Evolutionary conservation across 2,113 vertebrate genomes (phyloP), one percentile per base, ranked within the genome.

Genomic region (Sander lucioperca): DNA sequence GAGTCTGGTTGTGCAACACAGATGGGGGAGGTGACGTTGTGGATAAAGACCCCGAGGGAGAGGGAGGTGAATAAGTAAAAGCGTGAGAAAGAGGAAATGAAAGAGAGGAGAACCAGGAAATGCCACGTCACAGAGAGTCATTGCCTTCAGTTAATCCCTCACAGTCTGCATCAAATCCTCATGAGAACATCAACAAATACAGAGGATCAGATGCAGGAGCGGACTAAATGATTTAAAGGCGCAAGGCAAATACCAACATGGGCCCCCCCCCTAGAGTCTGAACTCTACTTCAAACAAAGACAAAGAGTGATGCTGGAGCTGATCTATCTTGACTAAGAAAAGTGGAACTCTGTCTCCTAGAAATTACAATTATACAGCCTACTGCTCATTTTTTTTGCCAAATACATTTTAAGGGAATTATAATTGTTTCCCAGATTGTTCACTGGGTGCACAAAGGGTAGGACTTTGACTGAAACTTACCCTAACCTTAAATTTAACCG

Each of bases 81-180:
- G 85, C 75, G 25, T 91, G 89, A 89, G 91, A 94, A 91, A 86
- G 64, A 85, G 86, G 74, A 88, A 82, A 70, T 76, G 68, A 83
- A 84, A 39, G 0, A 72, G 75, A 71, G 69, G 61, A 75, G 75
- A 80, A 81, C 13, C 75, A 91, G 78, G 84, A 92, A 94, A 88
- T 65, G 69, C 58, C 47, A 67, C 75, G 54, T 77, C 67, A 86
- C 75, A 45, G 43, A 56, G 71, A 65, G 56, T 12, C 65, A 66
- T 25, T 69, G 67, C 79, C 64, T 68, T 43, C 72, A 65, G 50
- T 14, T 71, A 57, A 88, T 79, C 63, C 56, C 21, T 39, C 45
- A 19, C 47, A 80, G 64, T 74, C 66, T 11, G 47, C 53, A 2
- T 25, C 27, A 27, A 62, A 76, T 70, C 77, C 67, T 85, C 68